Base-by-base conservation (phyloP, 2,888 invertebrate species). In the Carterocephalus palaemon region DNA sequence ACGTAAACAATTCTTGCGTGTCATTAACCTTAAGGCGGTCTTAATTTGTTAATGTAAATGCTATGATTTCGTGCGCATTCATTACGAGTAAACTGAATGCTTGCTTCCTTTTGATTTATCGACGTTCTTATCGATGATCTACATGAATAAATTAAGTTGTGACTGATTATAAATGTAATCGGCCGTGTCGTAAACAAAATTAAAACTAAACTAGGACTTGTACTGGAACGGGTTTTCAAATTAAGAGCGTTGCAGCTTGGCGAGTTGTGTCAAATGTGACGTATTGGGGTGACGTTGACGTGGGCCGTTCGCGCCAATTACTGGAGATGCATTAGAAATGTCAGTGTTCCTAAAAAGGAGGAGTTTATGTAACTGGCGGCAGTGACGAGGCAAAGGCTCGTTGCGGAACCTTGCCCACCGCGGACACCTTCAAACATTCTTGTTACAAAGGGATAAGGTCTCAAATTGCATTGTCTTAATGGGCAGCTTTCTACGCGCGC, bases 401-500 rank as follows among this genome's bases (percentile, higher is more conserved):
- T 49, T 49, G 36, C 40, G 33, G 29, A 41, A 45, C 23, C 6
- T 17, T 7, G 2, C 32, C 22, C 20, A 15, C n/a, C n/a, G n/a
- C n/a, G 28, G 26, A 15, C 33, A 9, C 2, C 23, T 36, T 8
- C 7, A 23, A 36, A 16, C 20, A 5, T 29, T 10, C 19, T 31
- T 47, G 46, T 31, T 24, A 17, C 47, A 9, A 31, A 9, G 45
- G 32, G 13, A 41, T 49, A 53, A 24, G 47, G 49, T 50, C 42
- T 22, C 45, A 42, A 45, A 36, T 48, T 39, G 50, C 38, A 20
- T 23, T 45, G 16, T 10, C 37, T 32, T 22, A 22, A 38, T 33
- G 34, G 42, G 33, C 33, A 22, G 46, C 55, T 55, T 55, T 71
- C 70, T 70, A 67, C 53, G 56, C 70, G 71, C 64, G 70, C 53